Evolutionary conservation across 2,113 vertebrate species (phyloP).

Genomic region (Hemibates koningsi): DNA sequence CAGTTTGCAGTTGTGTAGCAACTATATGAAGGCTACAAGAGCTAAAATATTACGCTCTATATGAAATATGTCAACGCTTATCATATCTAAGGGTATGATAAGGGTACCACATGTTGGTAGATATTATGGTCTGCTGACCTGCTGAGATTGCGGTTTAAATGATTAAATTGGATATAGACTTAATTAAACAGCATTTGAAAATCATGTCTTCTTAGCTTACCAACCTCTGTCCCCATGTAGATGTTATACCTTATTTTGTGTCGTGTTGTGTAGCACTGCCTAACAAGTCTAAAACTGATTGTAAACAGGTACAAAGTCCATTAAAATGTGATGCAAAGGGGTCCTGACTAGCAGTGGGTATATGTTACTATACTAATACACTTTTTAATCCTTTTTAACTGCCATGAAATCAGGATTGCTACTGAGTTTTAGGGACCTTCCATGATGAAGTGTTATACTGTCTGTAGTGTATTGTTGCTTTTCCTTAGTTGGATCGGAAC

Average conservation of each 20-base stretch:
- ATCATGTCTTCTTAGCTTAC: not conserved
- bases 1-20: not conserved
- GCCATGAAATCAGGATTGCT: not conserved
- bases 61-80: not conserved
- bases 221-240: not conserved
- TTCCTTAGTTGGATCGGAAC: not conserved
- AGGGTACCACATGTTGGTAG: not conserved
- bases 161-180: not conserved
- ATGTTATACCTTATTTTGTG: not conserved
- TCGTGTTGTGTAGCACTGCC: not conserved
- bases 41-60: not conserved
- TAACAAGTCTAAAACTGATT: not conserved
- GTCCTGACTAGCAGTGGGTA: not conserved
- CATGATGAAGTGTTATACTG: accelerated
- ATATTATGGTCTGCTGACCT: not conserved
- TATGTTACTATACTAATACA: not conserved
- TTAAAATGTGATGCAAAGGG: not conserved
- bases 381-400: not conserved
- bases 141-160: accelerated
- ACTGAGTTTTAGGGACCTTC: not conserved
- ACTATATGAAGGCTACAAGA: not conserved
- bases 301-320: not conserved
- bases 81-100: not conserved
- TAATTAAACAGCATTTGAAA: not conserved
- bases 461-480: not conserved